Evolutionary conservation across 2,888 invertebrate species (phyloP).

Genomic region (Chymomyza procnemis): DNA sequence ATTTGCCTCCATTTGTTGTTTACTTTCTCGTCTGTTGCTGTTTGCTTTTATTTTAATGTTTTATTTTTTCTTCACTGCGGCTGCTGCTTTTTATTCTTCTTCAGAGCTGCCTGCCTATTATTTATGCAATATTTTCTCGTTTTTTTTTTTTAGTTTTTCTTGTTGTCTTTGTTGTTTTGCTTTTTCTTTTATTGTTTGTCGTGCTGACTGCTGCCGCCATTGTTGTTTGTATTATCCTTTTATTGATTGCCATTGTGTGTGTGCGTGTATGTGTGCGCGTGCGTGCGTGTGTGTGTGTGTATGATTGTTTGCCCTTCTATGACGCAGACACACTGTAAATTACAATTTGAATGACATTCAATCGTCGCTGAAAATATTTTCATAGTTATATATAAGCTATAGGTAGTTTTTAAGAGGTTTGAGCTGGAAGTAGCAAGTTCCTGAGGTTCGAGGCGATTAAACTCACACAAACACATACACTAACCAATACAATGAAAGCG

Average conservation of each 20-base stretch:
- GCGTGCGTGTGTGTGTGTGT: neutral
- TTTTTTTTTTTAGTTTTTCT: neutral
- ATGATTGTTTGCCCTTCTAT: conserved; percentile 1
- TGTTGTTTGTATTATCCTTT: conserved; percentile 48
- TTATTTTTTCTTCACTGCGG: neutral
- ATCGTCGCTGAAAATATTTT: conserved; percentile 24
- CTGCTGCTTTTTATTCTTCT: neutral
- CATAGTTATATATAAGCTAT: neutral
- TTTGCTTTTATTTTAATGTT: neutral
- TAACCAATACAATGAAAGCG: conserved; percentile 1
- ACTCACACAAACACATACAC: conserved; percentile 42
- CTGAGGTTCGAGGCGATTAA: conserved; percentile 33
- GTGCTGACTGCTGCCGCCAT: conserved; percentile 28
- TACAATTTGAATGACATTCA: conserved; percentile 54
- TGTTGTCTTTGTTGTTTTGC: conserved; percentile 13
- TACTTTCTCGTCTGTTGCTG: conserved; percentile 29
- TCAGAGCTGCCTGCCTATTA: conserved; percentile 20
- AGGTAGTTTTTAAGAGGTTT: neutral
- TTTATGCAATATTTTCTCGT: conserved; percentile 13
- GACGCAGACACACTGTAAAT: conserved; percentile 29
- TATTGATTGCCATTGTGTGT: conserved; percentile 40
- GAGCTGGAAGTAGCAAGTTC: neutral
- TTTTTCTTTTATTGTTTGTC: conserved; percentile 27
- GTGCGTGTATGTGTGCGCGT: neutral
- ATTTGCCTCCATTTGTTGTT: conserved; percentile 30